These are phyloP conservation scores for Drosophila triauraria DNA, from an alignment of 1,140 invertebrate genomes.

Conservation along the genomic window DNA sequence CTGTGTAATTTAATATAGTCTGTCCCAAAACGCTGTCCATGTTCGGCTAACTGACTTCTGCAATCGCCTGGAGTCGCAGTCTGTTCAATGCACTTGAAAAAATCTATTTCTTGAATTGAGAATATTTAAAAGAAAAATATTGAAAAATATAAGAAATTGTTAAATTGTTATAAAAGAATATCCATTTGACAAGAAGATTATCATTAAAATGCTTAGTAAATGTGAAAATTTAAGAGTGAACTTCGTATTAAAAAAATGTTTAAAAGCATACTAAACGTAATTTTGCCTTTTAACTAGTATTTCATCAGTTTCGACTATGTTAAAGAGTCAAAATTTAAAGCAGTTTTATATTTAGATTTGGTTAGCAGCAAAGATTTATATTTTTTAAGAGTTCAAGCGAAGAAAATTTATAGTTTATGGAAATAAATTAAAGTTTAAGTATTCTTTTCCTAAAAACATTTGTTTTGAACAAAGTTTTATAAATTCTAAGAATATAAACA, in stretches of 20 bases:
- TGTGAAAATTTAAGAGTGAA: not conserved
- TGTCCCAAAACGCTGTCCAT: conserved; percentile 75
- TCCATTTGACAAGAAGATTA: too few species aligned
- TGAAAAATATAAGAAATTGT: not conserved
- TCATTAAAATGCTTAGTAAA: not conserved
- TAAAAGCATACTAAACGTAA: too few species aligned
- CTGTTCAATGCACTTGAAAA: conserved; percentile 32
- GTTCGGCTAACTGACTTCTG: conserved; percentile 80
- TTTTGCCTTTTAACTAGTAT: too few species aligned
- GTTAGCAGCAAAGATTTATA: not conserved
- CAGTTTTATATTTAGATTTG: not conserved
- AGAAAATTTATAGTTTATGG: not conserved
- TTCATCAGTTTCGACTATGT: not conserved
- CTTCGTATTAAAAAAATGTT: too few species aligned
- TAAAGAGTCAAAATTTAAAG: not conserved
- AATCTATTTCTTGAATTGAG: not conserved
- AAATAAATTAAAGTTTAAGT: not conserved
- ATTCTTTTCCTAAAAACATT: not conserved
- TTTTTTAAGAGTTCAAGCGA: too few species aligned
- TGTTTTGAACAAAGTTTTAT: not conserved
- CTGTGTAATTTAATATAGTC: conserved; percentile 82
- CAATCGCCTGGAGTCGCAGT: conserved; percentile 33
- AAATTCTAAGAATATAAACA: too few species aligned
- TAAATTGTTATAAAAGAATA: not conserved
- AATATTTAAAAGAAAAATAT: not conserved